Base-by-base conservation (phyloP, 2,113 vertebrate genomes). In the Dipodomys stephensi region DNA sequence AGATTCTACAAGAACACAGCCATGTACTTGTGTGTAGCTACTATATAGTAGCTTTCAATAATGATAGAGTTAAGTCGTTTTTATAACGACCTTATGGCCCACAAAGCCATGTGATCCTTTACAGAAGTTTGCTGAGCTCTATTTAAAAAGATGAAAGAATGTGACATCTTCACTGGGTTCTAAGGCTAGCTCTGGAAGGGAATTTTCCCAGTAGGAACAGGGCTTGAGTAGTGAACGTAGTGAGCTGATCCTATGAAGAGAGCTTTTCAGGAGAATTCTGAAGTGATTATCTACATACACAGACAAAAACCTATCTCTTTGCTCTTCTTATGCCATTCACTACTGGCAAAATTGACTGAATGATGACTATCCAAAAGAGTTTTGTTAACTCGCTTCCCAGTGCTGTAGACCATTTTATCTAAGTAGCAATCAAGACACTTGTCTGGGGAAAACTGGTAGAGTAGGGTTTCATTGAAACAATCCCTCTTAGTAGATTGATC, bases 381-480 rank as follows among this genome's bases (percentile, higher is more conserved):
- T 83, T 91, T 85, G 67, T 92, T 83, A 79, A 76, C 44, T 32
- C 15, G 49, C 4, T 53, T 65, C 30, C 27, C 19, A 7, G 8
- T 84, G 46, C 35, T 95, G 68, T 30, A 74, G 77, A 91, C 39
- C 68, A 39, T 86, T 94, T 81, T 95, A 88, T 96, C 94, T 94
- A 0, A 22, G 87, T 90, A 78, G 39, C 39, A 15, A 78, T 96
- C 83, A 22, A 78, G 85, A 27, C 18, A 13, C 57, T 78, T 5
- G 68, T 76, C 83, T 95, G 44, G 28, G 84, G 60, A 67, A 91
- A 92, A 83, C 25, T 15, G 2, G n/a, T 53, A 68, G 65, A 87
- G 62, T 68, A 30, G 81, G 35, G 64, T 65, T 89, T 92, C 93
- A 71, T 69, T 79, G 60, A 95, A 74, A 82, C 81, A 32, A 64